Percentiles rank a stretch among this genome's conserved stretches.
These are phyloP conservation scores for Zhuqinia jingwanae DNA, from an alignment of 2,888 invertebrate genomes.

Conservation along the genomic window DNA sequence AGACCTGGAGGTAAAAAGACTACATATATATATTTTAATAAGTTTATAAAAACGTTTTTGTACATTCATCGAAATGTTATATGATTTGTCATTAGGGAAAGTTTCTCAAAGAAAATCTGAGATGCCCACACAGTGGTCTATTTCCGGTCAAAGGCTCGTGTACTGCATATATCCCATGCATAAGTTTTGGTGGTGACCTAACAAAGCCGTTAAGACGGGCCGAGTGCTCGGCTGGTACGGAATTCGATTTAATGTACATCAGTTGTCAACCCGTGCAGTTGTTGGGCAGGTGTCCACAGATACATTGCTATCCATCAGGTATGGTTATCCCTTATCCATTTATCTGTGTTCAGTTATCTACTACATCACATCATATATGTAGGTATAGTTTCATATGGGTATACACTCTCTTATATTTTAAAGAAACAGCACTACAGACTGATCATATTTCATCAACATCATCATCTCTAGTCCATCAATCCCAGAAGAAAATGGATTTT, in stretches of 20 bases:
- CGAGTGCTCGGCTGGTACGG: slow-evolving; percentile 20
- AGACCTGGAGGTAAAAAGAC: slow-evolving; percentile 38
- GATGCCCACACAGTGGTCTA: slow-evolving; percentile 34
- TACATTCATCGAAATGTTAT: no score
- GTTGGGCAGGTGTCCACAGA: slow-evolving; percentile 3
- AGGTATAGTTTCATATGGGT: no score
- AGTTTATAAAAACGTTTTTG: no score
- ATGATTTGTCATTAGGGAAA: slow-evolving; percentile 38
- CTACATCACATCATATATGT: no score
- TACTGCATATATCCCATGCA: slow-evolving; percentile 34
- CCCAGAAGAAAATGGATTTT: no score
- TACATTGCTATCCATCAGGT: slow-evolving; percentile 49
- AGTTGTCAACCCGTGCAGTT: neutral
- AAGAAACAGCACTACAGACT: no score
- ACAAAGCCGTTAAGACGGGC: slow-evolving; percentile 27
- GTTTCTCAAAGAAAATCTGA: slow-evolving; percentile 24
- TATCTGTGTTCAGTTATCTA: no score
- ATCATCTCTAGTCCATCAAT: no score
- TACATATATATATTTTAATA: no score
- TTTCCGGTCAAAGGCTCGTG: slow-evolving; percentile 56
- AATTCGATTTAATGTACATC: slow-evolving; percentile 33
- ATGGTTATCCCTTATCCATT: neutral
- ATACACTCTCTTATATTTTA: no score
- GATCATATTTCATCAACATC: no score
- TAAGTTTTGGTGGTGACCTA: slow-evolving; percentile 37